Base-by-base conservation (phyloP, 2,113 vertebrate species). In the Ranitomeya variabilis region DNA sequence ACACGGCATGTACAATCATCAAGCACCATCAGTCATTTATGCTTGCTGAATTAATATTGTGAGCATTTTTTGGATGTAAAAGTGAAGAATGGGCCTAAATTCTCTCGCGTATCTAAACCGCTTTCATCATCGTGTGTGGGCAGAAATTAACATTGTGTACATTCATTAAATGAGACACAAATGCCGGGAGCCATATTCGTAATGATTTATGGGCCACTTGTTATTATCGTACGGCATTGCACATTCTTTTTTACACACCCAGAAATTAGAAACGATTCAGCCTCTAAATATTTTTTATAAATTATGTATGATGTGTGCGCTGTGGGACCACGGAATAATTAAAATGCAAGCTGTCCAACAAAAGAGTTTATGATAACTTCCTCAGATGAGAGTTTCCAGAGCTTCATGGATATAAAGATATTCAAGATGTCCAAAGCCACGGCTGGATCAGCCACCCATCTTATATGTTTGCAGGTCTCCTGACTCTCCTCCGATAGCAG, bases 291-390 rank as follows among this genome's bases (percentile, higher is more conserved):
- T 57, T 6, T 57, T 80, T 57, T 23, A 9, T 57, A 15, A 59
- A 12, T 64, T 11, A 10, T 45, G 23, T 37, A 19, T 62, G 57
- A 19, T 81, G 12, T 81, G 6, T 78, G 74, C 21, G 76, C 12
- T 54, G 0, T 54, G 77, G 18, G 52, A 55, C 13, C n/a, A 26
- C 6, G 10, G 19, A 31, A 16, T 16, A 9, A 31, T 7, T 31
- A 37, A 62, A 81, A 81, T 81, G 62, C 79, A 81, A 62, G 55
- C 57, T 26, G 15, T 81, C 15, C 37, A 10, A 81, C 62, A 62
- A 37, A 60, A 81, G 23, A 19, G 26, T 80, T 60, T 10, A 78
- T n/a, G 12, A n/a, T 78, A 78, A 78, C 19, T n/a, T 54, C 19
- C 51, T n/a, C 76, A 78, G 45, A 74, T 7, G 23, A 80, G 26